phyloP scores from a whole-genome alignment of 2,113 vertebrate species.

The Equus przewalskii region DNA sequence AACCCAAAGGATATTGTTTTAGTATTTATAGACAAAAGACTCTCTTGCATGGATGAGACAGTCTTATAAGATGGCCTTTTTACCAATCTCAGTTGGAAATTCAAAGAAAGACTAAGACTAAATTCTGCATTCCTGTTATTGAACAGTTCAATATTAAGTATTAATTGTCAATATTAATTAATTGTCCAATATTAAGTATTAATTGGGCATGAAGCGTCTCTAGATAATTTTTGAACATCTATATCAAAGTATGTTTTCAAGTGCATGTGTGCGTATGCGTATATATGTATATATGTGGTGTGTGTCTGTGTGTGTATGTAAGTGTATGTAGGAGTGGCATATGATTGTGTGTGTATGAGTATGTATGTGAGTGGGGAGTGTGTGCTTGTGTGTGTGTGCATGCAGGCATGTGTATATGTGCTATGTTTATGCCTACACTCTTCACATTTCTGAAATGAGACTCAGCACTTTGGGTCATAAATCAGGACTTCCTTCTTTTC shows the following conservation, averaged over 20 bases:
- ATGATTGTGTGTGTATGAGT: background rate
- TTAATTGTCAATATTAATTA: too few species aligned
- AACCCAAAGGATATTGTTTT: background rate
- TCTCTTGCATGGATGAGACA: background rate
- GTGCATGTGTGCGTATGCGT: background rate
- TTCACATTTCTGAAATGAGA: slow-evolving; percentile 73
- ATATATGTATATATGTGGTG: background rate
- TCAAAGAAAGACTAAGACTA: background rate
- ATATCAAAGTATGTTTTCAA: slow-evolving; percentile 13
- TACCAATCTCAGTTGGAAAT: slow-evolving; percentile 65
- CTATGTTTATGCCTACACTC: background rate
- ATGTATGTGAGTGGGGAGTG: background rate
- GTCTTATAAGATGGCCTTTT: slow-evolving; percentile 40
- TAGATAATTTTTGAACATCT: background rate
- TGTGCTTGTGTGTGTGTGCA: background rate
- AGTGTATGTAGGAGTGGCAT: background rate
- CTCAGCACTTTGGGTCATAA: slow-evolving; percentile 65
- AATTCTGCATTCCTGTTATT: slow-evolving; percentile 43
- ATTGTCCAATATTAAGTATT: too few species aligned
- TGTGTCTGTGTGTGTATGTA: background rate
- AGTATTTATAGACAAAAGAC: background rate
- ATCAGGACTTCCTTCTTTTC: slow-evolving; percentile 78
- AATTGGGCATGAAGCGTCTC: background rate
- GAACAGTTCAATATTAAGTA: background rate
- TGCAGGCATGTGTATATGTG: background rate